These are phyloP conservation scores for Rhinichthys osculus DNA, from an alignment of 2,797 vertebrate species.

Conservation along the genomic window DNA sequence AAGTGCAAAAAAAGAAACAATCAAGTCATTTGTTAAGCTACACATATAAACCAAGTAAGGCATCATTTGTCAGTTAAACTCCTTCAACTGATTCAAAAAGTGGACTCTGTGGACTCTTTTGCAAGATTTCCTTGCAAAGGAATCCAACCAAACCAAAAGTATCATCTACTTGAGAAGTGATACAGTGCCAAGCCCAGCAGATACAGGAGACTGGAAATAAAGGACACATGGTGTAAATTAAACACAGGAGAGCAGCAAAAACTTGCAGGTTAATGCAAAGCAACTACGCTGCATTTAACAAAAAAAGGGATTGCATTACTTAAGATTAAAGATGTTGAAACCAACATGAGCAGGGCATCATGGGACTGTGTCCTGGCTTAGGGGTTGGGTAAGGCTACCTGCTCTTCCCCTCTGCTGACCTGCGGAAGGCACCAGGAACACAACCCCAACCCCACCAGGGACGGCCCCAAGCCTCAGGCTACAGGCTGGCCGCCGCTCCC, in stretches of 20 bases:
- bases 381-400: conserved; percentile 77
- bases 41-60: neutral
- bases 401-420: conserved; percentile 90
- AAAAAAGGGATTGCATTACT: neutral
- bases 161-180: conserved; percentile 30
- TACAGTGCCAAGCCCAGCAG: conserved; percentile 61
- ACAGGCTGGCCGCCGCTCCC: conserved; percentile 86
- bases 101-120: neutral
- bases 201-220: conserved; percentile 42
- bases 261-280: conserved; percentile 18
- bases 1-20: neutral
- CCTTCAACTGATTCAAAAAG: conserved; percentile 12
- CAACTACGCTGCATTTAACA: conserved; percentile 1
- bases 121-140: conserved; percentile 21
- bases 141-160: conserved; percentile 38
- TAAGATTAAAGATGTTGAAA: conserved; percentile 9
- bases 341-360: conserved; percentile 8
- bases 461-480: conserved; percentile 62
- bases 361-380: conserved; percentile 28
- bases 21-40: neutral
- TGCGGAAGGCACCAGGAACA: conserved; percentile 88
- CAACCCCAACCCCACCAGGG: conserved; percentile 65
- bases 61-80: conserved; percentile 13
- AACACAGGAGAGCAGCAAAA: conserved; percentile 18
- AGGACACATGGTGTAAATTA: conserved; percentile 51